A percentile compares a stretch with the other conserved stretches of the same genome.
phyloP scores from a whole-genome alignment of 2,888 invertebrate genomes.

The Pantelozetes paolii region DNA sequence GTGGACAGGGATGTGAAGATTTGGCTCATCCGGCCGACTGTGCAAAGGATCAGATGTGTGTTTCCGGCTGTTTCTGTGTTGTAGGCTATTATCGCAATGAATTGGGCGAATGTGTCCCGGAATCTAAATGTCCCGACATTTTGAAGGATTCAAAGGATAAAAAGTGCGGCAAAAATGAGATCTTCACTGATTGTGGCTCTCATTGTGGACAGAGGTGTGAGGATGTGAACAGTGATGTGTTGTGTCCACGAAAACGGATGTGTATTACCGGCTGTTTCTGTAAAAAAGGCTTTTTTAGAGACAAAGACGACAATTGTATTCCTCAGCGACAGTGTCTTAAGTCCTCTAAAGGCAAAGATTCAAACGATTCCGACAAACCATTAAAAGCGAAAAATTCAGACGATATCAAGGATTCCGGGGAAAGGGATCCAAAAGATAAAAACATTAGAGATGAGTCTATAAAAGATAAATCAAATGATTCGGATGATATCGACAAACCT shows the following conservation, averaged over 20 bases:
- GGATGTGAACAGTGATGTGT: not conserved
- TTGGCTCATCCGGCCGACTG: not conserved
- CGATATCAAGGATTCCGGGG: too few relatives aligned
- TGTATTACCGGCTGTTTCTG: conserved; percentile 24
- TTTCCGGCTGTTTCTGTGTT: conserved; percentile 10
- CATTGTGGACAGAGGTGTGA: conserved; percentile 2
- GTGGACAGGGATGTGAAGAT: conserved; percentile 3
- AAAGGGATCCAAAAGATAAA: too few relatives aligned
- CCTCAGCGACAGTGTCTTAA: not conserved
- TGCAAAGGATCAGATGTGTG: not conserved
- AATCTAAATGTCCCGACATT: not conserved
- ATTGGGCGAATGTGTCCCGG: conserved; percentile 10
- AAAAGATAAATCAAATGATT: too few relatives aligned
- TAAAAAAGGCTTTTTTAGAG: conserved; percentile 5
- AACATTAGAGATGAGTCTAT: too few relatives aligned
- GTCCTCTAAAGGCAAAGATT: not conserved
- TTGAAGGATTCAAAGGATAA: not conserved
- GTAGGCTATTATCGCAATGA: conserved; percentile 10
- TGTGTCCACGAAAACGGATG: conserved; percentile 11
- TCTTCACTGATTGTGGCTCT: not conserved
- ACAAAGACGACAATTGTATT: conserved; percentile 1
- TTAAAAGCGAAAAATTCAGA: too few relatives aligned
- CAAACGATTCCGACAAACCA: too few relatives aligned
- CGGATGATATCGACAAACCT: too few relatives aligned
- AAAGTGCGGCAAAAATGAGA: not conserved